Evolutionary conservation across 2,797 vertebrate genomes (phyloP).

Genomic region (Streptopelia turtur): DNA sequence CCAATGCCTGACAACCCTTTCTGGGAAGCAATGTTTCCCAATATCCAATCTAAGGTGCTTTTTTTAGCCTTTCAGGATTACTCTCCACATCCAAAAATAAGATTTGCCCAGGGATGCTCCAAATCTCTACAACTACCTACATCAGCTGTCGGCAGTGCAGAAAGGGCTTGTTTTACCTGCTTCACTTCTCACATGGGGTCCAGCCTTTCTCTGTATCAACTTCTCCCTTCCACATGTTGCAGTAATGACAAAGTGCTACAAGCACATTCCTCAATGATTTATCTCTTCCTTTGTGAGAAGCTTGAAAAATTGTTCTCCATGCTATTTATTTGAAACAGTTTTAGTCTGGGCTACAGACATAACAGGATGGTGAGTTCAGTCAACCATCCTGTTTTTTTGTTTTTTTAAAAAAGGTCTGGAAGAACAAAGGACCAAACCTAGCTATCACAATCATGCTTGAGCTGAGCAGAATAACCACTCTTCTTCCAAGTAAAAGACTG

Average conservation of each 20-base stretch:
- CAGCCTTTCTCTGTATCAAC: not conserved
- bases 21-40: too few relatives aligned
- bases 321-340: not conserved
- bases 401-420: not conserved
- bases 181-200: not conserved
- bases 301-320: not conserved
- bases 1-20: too few relatives aligned
- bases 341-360: not conserved
- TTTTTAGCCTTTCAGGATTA: not conserved
- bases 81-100: not conserved
- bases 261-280: not conserved
- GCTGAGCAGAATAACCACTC: not conserved
- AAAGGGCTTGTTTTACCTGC: not conserved
- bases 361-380: not conserved
- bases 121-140: not conserved
- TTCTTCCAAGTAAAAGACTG: not conserved
- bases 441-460: not conserved
- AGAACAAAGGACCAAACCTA: not conserved
- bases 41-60: not conserved
- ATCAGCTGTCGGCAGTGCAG: not conserved
- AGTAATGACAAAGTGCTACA: not conserved
- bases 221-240: not conserved
- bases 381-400: not conserved
- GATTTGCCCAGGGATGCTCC: not conserved
- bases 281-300: not conserved